A percentile compares a stretch with the other conserved stretches of the same genome.
Conservation (phyloP, 2,888 invertebrate genomes). For the Amiota minor region DNA sequence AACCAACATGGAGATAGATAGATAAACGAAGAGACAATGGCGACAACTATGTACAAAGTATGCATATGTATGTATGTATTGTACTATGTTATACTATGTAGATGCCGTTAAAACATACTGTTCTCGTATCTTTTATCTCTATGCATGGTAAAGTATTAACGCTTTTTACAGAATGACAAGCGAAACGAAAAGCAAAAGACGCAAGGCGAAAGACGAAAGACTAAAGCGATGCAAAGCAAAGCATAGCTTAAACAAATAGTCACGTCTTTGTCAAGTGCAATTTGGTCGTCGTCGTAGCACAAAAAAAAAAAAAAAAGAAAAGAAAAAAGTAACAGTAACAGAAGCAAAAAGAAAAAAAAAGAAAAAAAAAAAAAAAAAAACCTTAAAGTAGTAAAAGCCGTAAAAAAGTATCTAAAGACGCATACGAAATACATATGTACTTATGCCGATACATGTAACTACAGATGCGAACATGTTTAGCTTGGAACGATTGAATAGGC, state of each 20-base stretch:
- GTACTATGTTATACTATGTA: too few relatives aligned
- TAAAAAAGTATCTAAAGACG: constrained; percentile 8
- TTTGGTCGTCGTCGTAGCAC: constrained; percentile 13
- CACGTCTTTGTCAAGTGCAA: constrained; percentile 32
- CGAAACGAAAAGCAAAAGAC: too few relatives aligned
- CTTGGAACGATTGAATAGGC: neutral
- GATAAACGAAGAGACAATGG: too few relatives aligned
- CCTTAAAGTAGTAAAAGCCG: neutral
- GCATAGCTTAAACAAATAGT: constrained; percentile 30
- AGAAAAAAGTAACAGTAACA: neutral
- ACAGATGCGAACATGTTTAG: too few relatives aligned
- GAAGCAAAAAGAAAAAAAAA: neutral
- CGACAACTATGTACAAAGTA: too few relatives aligned
- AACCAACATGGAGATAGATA: too few relatives aligned
- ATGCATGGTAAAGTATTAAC: too few relatives aligned
- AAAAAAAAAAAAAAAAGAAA: neutral
- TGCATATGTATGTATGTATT: too few relatives aligned
- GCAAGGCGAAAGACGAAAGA: too few relatives aligned
- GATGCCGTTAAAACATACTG: too few relatives aligned
- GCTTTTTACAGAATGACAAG: too few relatives aligned
- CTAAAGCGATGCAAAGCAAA: neutral
- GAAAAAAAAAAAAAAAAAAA: neutral
- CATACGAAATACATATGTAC: neutral
- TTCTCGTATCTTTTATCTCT: too few relatives aligned
- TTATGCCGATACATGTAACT: neutral